Percentiles rank a stretch among this genome's conserved stretches.
phyloP scores from a whole-genome alignment of 2,888 invertebrate species.

The Tetropium fuscum region DNA sequence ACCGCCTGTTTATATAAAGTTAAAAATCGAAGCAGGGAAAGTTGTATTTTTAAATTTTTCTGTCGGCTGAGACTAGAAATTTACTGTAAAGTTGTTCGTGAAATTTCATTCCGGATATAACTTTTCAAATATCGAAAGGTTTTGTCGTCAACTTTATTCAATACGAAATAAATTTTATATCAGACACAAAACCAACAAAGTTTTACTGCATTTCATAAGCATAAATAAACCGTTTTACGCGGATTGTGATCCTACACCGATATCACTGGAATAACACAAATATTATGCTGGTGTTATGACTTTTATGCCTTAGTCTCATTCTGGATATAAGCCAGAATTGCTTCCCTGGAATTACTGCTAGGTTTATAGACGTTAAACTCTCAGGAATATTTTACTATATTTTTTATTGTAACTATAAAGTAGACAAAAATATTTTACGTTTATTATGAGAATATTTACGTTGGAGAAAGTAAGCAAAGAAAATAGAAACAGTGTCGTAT shows the following conservation, averaged over 20 bases:
- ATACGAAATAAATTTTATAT: conserved; percentile 43
- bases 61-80: conserved; percentile 20
- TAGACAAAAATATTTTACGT: no score
- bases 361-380: background rate
- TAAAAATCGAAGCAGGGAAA: conserved; percentile 27
- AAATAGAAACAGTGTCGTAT: no score
- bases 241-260: conserved; percentile 17
- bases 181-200: conserved; percentile 28
- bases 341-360: background rate
- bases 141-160: conserved; percentile 39
- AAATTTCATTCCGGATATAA: conserved; percentile 35
- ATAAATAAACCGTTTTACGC: conserved; percentile 21
- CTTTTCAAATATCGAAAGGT: conserved; percentile 37
- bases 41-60: conserved; percentile 36
- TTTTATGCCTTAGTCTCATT: conserved; percentile 7
- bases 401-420: no score
- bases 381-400: background rate
- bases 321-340: conserved; percentile 5
- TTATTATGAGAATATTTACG: no score
- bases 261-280: conserved; percentile 26
- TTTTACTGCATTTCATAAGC: conserved; percentile 35
- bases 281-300: conserved; percentile 18
- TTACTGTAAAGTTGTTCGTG: conserved; percentile 24
- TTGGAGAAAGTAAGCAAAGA: no score
- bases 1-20: no score